These are phyloP conservation scores for Gymnothorax reevesii DNA, from an alignment of 2,797 vertebrate genomes.

Conservation along the genomic window DNA sequence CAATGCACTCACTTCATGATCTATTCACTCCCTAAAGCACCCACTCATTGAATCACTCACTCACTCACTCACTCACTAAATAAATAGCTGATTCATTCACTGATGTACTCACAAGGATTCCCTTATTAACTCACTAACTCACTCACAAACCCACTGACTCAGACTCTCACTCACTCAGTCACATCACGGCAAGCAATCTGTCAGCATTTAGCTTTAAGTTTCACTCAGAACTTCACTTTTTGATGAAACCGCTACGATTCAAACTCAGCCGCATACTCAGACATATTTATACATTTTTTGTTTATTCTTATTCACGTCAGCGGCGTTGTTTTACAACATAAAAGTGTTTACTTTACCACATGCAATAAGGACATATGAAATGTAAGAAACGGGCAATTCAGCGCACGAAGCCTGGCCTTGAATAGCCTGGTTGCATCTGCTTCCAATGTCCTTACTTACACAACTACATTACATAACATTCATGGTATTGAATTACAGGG, in stretches of 20 bases:
- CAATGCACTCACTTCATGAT: not conserved
- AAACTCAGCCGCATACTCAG: not conserved
- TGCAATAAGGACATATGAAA: not conserved
- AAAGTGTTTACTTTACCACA: not conserved
- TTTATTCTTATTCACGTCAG: not conserved
- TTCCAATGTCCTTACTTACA: not conserved
- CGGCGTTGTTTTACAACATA: not conserved
- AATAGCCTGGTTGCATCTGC: not conserved
- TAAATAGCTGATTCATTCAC: not conserved
- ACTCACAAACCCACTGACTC: no score
- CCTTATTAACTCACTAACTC: no score
- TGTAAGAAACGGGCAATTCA: no score
- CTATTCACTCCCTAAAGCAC: not conserved
- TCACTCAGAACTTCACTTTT: no score
- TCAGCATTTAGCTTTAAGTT: no score
- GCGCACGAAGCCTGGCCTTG: not conserved
- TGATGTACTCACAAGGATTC: no score
- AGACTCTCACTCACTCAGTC: not conserved
- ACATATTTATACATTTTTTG: not conserved
- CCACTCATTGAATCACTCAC: no score
- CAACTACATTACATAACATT: not conserved
- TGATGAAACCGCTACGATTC: no score
- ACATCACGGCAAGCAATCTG: not conserved
- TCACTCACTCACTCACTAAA: not conserved
- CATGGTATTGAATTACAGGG: not conserved